Percentiles rank a stretch among this genome's conserved stretches.
Conservation (phyloP, 2,888 invertebrate genomes). For the Phorcus lineatus region DNA sequence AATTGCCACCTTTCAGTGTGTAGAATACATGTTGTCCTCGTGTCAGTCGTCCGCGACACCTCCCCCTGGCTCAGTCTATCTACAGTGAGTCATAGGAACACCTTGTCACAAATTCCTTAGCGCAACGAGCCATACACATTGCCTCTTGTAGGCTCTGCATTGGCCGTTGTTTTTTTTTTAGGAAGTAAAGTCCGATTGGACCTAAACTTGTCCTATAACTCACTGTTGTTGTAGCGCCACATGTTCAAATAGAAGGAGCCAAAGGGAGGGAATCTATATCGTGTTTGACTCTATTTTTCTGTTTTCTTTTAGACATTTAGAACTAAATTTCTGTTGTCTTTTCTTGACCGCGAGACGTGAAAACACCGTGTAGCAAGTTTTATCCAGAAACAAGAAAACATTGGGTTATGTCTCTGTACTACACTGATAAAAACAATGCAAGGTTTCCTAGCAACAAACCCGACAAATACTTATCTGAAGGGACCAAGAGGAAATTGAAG, state of each 20-base stretch:
- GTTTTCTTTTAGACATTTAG: slow-evolving; percentile 1
- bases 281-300: background rate
- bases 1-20: slow-evolving; percentile 18
- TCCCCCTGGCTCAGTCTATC: slow-evolving; percentile 5
- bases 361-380: background rate
- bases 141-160: background rate
- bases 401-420: no score
- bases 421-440: no score
- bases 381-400: no score
- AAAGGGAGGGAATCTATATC: background rate
- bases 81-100: background rate
- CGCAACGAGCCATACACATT: background rate
- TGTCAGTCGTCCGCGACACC: background rate
- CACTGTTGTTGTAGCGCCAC: background rate
- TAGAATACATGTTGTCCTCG: slow-evolving; percentile 5
- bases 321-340: background rate
- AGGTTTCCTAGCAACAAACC: no score
- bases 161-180: no score
- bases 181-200: no score
- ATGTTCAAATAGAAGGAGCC: background rate
- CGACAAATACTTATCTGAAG: no score
- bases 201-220: background rate
- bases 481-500: no score
- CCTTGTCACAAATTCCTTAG: background rate
- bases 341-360: no score